Evolutionary conservation across 2,113 vertebrate genomes (phyloP).

Genomic region (Nettapus auritus): DNA sequence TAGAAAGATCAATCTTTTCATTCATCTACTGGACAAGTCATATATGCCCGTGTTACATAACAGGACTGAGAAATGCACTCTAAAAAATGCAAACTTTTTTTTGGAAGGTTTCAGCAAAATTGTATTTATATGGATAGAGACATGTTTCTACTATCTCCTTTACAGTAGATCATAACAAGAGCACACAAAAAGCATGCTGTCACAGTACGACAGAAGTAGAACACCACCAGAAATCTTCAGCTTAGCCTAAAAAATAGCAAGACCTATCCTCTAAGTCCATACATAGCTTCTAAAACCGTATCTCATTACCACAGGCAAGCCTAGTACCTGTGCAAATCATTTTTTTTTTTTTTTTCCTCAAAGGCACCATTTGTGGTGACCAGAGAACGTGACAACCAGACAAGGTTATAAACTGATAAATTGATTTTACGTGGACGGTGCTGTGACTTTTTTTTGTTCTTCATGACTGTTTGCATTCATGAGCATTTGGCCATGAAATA

Average conservation of each 20-base stretch:
- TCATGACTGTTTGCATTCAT: not conserved
- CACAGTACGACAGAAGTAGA: not conserved
- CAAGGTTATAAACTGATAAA: not conserved
- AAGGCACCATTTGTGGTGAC: not conserved
- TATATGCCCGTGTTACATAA: not conserved
- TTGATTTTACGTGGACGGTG: not conserved
- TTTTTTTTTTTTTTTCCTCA: not conserved
- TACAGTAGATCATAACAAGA: not conserved
- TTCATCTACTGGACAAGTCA: not conserved
- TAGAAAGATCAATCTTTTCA: not conserved
- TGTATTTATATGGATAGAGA: not conserved
- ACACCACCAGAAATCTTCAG: not conserved
- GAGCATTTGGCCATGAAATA: not conserved
- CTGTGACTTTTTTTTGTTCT: not conserved
- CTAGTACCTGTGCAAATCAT: not conserved
- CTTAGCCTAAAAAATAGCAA: not conserved
- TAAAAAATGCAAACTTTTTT: not conserved
- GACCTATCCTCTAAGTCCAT: not conserved
- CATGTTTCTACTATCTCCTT: not conserved
- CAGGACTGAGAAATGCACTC: not conserved
- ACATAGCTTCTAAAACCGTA: not conserved
- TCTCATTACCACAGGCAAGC: not conserved
- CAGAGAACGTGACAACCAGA: not conserved
- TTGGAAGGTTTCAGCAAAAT: not conserved
- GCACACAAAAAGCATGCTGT: not conserved